phyloP scores from a whole-genome alignment of 2,797 vertebrate genomes.

The Cossypha caffra region DNA sequence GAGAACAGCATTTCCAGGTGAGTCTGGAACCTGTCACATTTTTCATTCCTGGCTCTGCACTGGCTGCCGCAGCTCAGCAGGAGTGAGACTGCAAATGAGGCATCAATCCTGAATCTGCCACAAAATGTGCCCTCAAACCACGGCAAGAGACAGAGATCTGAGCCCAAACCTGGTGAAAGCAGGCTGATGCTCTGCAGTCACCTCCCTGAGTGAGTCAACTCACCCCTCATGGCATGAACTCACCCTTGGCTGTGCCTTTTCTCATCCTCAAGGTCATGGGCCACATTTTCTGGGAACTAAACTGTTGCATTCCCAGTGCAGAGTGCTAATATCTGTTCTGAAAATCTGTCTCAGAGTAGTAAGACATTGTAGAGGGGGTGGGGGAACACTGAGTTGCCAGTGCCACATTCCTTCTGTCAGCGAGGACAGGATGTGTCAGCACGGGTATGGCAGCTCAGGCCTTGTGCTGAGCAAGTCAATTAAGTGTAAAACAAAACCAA shows the following conservation, averaged over 20 bases:
- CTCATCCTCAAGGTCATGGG: not conserved
- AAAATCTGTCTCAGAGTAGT: not conserved
- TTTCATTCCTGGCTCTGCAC: not conserved
- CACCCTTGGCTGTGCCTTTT: not conserved
- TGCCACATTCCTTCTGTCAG: not conserved
- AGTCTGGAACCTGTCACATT: accelerated
- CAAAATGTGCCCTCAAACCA: not conserved
- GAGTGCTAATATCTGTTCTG: not conserved
- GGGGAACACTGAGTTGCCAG: not conserved
- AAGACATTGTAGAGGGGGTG: not conserved
- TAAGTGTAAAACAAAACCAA: conserved; percentile 49
- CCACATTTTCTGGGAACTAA: not conserved
- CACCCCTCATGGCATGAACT: accelerated
- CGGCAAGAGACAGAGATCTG: not conserved
- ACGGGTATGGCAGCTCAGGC: not conserved
- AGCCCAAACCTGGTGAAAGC: not conserved
- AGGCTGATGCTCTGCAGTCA: not conserved
- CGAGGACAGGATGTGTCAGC: conserved; percentile 28
- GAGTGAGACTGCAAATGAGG: not conserved
- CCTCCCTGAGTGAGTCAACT: not conserved
- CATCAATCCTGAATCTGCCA: not conserved
- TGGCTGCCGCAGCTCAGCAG: not conserved
- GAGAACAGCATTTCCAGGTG: not conserved
- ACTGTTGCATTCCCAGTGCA: not conserved
- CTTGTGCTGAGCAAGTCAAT: not conserved